A percentile compares a stretch with the other conserved stretches of the same genome.
Conservation (phyloP, 1,140 invertebrate genomes). For the Brachionus koreanus region DNA sequence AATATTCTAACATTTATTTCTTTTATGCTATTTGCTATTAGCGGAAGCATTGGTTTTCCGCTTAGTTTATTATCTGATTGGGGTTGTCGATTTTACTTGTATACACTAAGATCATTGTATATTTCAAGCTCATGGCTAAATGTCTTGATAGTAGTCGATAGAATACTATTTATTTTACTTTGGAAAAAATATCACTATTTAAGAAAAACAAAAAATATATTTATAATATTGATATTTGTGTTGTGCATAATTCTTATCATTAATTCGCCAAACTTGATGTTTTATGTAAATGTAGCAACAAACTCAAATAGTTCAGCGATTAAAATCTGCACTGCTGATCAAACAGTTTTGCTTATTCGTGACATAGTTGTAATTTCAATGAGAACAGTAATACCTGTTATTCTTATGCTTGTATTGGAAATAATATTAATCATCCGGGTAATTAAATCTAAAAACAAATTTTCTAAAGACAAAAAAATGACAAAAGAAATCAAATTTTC, state of each 20-base stretch:
- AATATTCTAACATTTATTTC: background rate
- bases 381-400: background rate
- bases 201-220: background rate
- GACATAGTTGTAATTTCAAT: background rate
- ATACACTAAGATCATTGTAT: background rate
- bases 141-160: background rate
- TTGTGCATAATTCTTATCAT: background rate
- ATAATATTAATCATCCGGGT: background rate
- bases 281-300: background rate
- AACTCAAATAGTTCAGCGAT: background rate
- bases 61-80: background rate
- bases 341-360: background rate
- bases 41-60: background rate
- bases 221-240: background rate
- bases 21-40: background rate
- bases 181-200: background rate
- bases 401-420: background rate
- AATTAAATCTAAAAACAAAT: background rate
- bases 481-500: background rate
- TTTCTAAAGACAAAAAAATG: background rate
- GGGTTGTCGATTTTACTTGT: background rate
- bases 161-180: background rate
- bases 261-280: background rate
- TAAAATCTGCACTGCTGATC: background rate
- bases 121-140: background rate